These are phyloP conservation scores for Drosophila borborema DNA, from an alignment of 2,888 invertebrate genomes.

Conservation along the genomic window DNA sequence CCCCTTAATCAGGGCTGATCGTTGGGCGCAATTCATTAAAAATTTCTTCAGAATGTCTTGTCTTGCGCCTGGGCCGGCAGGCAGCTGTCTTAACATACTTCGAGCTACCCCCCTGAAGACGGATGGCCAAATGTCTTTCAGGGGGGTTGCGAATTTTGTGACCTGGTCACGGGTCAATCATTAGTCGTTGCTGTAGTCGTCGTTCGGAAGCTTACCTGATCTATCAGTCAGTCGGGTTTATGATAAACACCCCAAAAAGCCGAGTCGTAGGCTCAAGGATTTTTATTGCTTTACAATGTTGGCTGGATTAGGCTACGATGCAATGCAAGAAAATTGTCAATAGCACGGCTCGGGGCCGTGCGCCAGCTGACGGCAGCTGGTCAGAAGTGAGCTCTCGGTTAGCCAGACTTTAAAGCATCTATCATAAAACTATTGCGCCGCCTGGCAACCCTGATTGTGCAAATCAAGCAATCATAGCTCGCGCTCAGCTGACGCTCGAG, in stretches of 20 bases:
- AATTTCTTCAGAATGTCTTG: slow-evolving; percentile 42
- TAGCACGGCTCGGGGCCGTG: slow-evolving; percentile 43
- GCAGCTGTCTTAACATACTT: slow-evolving; percentile 60
- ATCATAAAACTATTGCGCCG: slow-evolving; percentile 62
- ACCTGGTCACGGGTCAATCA: slow-evolving; percentile 67
- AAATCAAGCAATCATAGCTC: slow-evolving; percentile 38
- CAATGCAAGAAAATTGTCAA: slow-evolving; percentile 56
- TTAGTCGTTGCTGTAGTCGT: slow-evolving; percentile 44
- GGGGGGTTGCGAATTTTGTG: slow-evolving; percentile 58
- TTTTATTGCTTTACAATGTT: slow-evolving; percentile 69
- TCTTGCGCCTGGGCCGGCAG: slow-evolving; percentile 39
- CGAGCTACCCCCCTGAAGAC: slow-evolving; percentile 56
- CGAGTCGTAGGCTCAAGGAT: slow-evolving; percentile 25
- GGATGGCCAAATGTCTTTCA: not conserved
- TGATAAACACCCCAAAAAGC: slow-evolving; percentile 37
- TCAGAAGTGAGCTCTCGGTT: slow-evolving; percentile 27
- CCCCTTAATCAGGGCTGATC: slow-evolving; percentile 58
- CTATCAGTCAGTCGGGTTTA: slow-evolving; percentile 25
- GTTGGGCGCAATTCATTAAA: slow-evolving; percentile 66
- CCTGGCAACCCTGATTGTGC: slow-evolving; percentile 73
- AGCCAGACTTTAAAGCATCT: slow-evolving; percentile 52
- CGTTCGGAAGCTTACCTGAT: slow-evolving; percentile 66
- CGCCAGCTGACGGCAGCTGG: slow-evolving; percentile 66
- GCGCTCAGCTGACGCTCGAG: slow-evolving; percentile 31
- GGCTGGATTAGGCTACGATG: slow-evolving; percentile 51